Evolutionary conservation across 2,888 invertebrate genomes (phyloP), one percentile per base, ranked within the genome.

Genomic region (Tethea ocularis): DNA sequence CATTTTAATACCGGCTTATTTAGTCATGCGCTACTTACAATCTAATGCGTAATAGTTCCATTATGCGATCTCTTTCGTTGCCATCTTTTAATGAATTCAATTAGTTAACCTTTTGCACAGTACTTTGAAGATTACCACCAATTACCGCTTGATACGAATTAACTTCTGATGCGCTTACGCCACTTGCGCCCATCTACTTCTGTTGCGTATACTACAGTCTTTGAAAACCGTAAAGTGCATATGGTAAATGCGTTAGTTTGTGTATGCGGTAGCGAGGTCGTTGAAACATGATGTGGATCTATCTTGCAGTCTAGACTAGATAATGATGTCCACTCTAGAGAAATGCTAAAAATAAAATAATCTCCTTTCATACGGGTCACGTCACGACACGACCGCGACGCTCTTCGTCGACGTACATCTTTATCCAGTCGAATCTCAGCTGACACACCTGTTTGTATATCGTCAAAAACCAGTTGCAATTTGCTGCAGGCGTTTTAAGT

Each of bases 391-490:
- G 20, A 20, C 15, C 7, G 46, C 10, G 74, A 68, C 60, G 58
- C 64, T 64, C 64, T 63, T 64, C 64, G 60, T 62, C 57, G 59
- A 60, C 61, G 63, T 59, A 57, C 61, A 20, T 66, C 64, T 61
- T 77, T 80, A 78, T 83, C 81, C 63, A 61, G 61, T 64, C 64
- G 66, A 72, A 86, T 84, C 80, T 81, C 77, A 79, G 77, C 80
- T 83, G 82, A 79, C 77, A 70, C 73, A 80, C 78, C 75, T 71
- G 82, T 74, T 78, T 71, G 71, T 71, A 72, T 71, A 70, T 78
- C 70, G 62, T 77, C 65, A 46, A 72, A 84, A 87, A 89, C 87
- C 84, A 84, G 88, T 88, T 89, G 87, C 88, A 88, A 80, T 76
- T 68, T 72, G 80, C 76, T 87, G 84, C 84, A 88, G 82, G 81